phyloP scores from a whole-genome alignment of 2,797 vertebrate species.

The Poecilia gillii region DNA sequence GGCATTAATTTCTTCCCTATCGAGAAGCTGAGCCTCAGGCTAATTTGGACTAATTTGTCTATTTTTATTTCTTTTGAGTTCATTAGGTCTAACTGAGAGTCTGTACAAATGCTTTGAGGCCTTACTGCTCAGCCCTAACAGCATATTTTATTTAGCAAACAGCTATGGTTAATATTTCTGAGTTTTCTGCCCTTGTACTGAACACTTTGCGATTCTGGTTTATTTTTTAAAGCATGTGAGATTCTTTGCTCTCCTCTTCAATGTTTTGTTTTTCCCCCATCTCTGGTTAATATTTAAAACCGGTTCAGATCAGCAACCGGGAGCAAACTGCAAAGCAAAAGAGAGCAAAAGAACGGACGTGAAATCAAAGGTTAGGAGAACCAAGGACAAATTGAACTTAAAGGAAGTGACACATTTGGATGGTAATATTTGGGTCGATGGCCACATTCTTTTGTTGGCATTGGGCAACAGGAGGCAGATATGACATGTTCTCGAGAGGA shows the following conservation, averaged over 20 bases:
- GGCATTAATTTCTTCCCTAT: not conserved
- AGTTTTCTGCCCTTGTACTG: not conserved
- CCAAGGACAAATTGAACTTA: constrained; percentile 14
- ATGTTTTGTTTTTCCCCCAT: constrained; percentile 16
- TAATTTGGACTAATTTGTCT: not conserved
- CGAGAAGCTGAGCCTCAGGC: not conserved
- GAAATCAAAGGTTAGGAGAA: constrained; percentile 33
- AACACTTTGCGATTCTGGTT: constrained; percentile 7
- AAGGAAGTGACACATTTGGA: constrained; percentile 11
- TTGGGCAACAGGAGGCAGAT: constrained; percentile 15
- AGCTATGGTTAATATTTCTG: not conserved
- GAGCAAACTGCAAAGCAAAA: constrained; percentile 20
- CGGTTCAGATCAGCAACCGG: constrained; percentile 47
- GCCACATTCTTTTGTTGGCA: constrained; percentile 10
- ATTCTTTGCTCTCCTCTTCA: constrained; percentile 32
- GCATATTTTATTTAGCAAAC: constrained; percentile 1
- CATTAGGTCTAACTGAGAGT: not conserved
- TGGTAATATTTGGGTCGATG: constrained; percentile 14
- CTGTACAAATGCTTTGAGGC: not conserved
- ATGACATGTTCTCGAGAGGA: constrained; percentile 20
- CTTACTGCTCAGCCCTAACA: not conserved
- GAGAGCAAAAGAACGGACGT: not conserved
- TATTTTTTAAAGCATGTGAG: constrained; percentile 14
- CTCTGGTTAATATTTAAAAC: constrained; percentile 63
- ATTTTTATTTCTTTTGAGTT: not conserved